Base-by-base conservation (phyloP, 2,888 invertebrate species). In the Drosophila leonis region DNA sequence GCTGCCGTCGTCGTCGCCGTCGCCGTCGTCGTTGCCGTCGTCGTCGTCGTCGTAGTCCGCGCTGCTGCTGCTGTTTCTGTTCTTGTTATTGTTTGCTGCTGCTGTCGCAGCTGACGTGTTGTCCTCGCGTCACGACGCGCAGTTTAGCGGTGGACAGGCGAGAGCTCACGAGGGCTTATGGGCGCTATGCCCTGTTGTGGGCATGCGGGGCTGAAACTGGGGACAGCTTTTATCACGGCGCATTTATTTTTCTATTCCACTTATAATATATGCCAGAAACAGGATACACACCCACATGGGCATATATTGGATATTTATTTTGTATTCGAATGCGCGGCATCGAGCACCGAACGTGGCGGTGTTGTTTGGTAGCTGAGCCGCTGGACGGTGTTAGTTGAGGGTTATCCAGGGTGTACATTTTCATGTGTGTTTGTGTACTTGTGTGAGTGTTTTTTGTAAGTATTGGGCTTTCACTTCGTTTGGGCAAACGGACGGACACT, bases 231-330 rank as follows among this genome's bases (percentile, higher is more conserved):
- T 91, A 90, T 82, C 88, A 83, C 84, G 82, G 83, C 86, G 87
- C 88, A 91, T 90, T 91, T 91, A 90, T 91, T 91, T 90, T 91
- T 91, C 87, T 90, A 89, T 90, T 90, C 80, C 85, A 88, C 88
- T 91, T 90, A 91, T 91, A 90, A 91, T 91, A 90, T 90, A 90
- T 92, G 92, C 91, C 90, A 90, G 83, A 88, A 90, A 90, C 91
- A 91, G 90, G 90, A 90, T 89, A 91, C 87, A 90, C 75, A 81
- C 80, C 76, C 81, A 88, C 81, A 78, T 84, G 83, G 76, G 80
- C 88, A 90, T 83, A 79, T 86, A 86, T 86, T 78, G 81, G 84
- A 90, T 91, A 90, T 91, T 89, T 91, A 88, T 91, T 89, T 88
- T 90, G 84, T 89, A 82, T 89, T 89, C 83, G 82, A 80, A 88